Evolutionary conservation across 2,888 invertebrate genomes (phyloP), one percentile per base, ranked within the genome.

Genomic region (Microdon myrmicae): DNA sequence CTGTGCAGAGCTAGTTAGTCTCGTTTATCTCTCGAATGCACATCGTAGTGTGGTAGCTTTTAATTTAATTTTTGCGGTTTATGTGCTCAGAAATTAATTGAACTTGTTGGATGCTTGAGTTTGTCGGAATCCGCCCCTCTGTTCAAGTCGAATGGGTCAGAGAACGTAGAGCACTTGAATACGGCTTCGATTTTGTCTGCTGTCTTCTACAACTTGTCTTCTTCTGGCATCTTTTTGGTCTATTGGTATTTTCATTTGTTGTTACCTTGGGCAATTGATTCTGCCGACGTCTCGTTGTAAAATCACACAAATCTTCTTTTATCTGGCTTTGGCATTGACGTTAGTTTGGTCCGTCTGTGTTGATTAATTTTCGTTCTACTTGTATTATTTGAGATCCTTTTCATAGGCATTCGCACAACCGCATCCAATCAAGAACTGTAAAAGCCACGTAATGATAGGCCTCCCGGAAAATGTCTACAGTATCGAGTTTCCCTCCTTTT

Each of bases 61-160:
- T 67, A 61, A 64, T 58, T 67, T 67, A 67, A 67, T 67, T 67
- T 67, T 67, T 67, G 67, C 49, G 67, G 67, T 58, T 67, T 67
- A 51, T 61, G 67, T 53, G 61, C 61, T 67, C 53, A 58, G 58
- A 67, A 61, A 67, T 67, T 67, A 67, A 67, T 67, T 67, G 67
- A 67, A 64, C 67, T 56, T 61, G 49, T 41, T 44, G 55, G 38
- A 43, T 37, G 54, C 48, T 47, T 55, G 47, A 41, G 47, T 37
- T 35, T 16, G 19, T 9, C 35, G 47, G 41, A 43, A 60, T 54
- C 59, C 38, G n/a, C n/a, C n/a, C n/a, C n/a, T n/a, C n/a, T n/a
- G n/a, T n/a, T n/a, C n/a, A n/a, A n/a, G n/a, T n/a, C n/a, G n/a
- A n/a, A n/a, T n/a, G n/a, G n/a, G n/a, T n/a, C n/a, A n/a, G n/a